Percentiles rank a stretch among this genome's conserved stretches.
phyloP scores from a whole-genome alignment of 2,113 vertebrate genomes.

The Riparia riparia region DNA sequence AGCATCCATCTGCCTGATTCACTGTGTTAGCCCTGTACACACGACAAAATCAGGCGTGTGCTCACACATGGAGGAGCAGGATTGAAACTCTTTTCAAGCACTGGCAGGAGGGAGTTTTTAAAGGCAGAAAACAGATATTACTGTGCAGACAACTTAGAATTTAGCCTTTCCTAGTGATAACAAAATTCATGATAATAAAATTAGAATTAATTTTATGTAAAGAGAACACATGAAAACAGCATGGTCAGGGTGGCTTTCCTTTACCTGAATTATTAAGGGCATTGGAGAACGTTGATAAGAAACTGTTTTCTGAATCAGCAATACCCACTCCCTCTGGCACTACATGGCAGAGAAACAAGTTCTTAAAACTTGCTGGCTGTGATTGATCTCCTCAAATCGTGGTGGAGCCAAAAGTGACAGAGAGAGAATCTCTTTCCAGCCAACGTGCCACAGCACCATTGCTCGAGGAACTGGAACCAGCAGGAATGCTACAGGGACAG shows the following conservation, averaged over 20 bases:
- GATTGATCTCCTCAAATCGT: conserved; percentile 55
- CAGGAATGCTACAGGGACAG: background rate
- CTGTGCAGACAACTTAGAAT: background rate
- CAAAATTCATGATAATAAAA: background rate
- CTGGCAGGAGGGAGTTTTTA: background rate
- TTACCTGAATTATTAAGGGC: background rate
- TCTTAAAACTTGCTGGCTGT: conserved; percentile 14
- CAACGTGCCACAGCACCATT: background rate
- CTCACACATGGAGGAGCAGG: background rate
- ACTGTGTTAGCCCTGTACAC: background rate
- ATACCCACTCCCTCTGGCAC: background rate
- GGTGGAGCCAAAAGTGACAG: conserved; percentile 35
- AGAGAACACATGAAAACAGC: background rate
- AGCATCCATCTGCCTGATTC: background rate
- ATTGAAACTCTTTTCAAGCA: background rate
- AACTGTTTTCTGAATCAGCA: conserved; percentile 46
- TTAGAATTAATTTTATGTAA: background rate
- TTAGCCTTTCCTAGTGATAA: background rate
- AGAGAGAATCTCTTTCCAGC: conserved; percentile 15
- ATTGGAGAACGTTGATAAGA: background rate
- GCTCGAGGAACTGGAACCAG: conserved; percentile 48
- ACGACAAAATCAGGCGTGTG: background rate
- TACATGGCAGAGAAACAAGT: background rate
- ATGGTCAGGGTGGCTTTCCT: background rate
- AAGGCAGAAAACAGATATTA: background rate